phyloP scores from a whole-genome alignment of 2,113 vertebrate species.

The Budorcas taxicolor region DNA sequence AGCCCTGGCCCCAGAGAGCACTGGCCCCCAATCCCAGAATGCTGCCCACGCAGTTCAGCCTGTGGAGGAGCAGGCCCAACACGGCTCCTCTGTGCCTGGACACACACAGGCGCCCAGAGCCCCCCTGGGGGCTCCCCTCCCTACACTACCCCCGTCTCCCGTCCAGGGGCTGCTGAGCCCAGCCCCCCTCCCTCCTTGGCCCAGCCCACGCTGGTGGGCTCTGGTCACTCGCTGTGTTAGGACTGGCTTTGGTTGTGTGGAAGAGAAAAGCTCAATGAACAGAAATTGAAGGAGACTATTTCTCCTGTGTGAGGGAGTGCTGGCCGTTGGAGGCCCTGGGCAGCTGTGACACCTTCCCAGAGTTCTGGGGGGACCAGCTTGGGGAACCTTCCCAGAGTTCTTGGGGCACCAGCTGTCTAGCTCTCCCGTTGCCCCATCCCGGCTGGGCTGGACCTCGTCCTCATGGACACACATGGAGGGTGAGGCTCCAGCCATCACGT shows the following conservation, averaged over 20 bases:
- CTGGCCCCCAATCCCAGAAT: not conserved
- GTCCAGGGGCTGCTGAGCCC: not conserved
- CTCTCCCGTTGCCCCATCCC: accelerated
- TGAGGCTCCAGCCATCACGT: not conserved
- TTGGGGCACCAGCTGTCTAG: not conserved
- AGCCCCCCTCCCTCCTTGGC: not conserved
- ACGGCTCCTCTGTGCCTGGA: not conserved
- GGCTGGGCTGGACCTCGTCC: not conserved
- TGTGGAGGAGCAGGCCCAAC: not conserved
- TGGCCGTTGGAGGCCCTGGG: not conserved
- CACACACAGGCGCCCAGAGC: not conserved
- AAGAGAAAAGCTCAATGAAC: not conserved
- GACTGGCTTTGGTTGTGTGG: not conserved
- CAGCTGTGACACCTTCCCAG: not conserved
- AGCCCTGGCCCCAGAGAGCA: not conserved
- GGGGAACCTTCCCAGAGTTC: not conserved
- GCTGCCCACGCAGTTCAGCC: accelerated
- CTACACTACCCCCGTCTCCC: accelerated
- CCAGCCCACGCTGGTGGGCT: accelerated
- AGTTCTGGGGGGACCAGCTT: not conserved
- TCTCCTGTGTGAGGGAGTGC: not conserved
- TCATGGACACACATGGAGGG: accelerated
- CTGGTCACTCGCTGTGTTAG: not conserved
- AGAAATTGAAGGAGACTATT: not conserved
- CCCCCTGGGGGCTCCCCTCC: not conserved